A percentile compares a stretch with the other conserved stretches of the same genome.
phyloP scores from a whole-genome alignment of 1,140 invertebrate genomes.

The Laupala kohalensis region DNA sequence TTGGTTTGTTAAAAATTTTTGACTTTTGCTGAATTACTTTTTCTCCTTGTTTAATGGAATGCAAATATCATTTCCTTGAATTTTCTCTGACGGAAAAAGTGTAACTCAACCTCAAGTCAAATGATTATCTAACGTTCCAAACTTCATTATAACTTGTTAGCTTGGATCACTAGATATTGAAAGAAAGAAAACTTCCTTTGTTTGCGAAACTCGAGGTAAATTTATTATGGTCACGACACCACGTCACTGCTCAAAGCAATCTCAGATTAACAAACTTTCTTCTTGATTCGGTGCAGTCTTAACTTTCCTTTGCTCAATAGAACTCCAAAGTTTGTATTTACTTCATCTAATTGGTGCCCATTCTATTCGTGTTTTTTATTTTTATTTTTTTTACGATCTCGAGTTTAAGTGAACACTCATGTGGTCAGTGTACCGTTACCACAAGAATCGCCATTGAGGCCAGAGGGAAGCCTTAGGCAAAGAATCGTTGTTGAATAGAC shows the following conservation, averaged over 20 bases:
- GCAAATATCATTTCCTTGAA: too few relatives aligned
- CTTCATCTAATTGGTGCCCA: not conserved
- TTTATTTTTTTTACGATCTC: too few relatives aligned
- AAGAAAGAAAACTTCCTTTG: not conserved
- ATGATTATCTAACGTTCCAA: too few relatives aligned
- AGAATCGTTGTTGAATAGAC: not conserved
- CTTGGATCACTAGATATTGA: not conserved
- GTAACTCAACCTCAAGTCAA: too few relatives aligned
- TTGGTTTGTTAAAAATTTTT: too few relatives aligned
- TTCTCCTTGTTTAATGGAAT: too few relatives aligned
- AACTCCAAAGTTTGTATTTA: not conserved
- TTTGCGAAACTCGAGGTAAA: not conserved
- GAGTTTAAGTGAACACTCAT: not conserved
- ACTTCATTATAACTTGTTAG: too few relatives aligned
- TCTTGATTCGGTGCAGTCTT: not conserved
- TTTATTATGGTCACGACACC: not conserved
- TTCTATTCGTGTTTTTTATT: not conserved
- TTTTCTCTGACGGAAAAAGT: too few relatives aligned
- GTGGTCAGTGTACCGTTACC: not conserved
- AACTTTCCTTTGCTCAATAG: not conserved
- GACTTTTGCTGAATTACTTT: too few relatives aligned
- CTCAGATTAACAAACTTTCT: not conserved
- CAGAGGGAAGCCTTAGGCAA: not conserved
- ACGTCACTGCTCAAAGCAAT: not conserved
- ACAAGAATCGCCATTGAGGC: too few relatives aligned